Percentiles rank a stretch among this genome's conserved stretches.
phyloP scores from a whole-genome alignment of 2,888 invertebrate species.

The Microctonus brassicae region DNA sequence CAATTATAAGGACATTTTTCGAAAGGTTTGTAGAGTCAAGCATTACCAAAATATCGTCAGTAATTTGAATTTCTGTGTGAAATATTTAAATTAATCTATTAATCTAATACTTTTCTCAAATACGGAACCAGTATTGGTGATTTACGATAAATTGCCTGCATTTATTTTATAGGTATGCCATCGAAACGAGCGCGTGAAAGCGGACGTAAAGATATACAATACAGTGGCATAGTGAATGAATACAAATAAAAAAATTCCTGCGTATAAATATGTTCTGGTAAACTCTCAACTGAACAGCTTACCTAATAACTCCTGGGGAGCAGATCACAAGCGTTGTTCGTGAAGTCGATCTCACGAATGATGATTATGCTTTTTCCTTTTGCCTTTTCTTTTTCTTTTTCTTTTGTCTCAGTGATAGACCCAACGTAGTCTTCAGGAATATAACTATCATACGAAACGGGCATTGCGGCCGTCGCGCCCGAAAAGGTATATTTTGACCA shows the following conservation, averaged over 20 bases:
- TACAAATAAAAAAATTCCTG: neutral
- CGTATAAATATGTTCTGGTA: slow-evolving; percentile 3
- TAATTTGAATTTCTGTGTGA: no score
- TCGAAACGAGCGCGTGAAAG: neutral
- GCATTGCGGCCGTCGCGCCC: slow-evolving; percentile 55
- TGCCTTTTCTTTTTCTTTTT: slow-evolving; percentile 29
- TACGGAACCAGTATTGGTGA: no score
- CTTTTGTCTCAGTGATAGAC: slow-evolving; percentile 39
- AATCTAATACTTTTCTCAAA: no score
- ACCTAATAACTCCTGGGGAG: slow-evolving; percentile 45
- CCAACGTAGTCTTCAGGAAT: slow-evolving; percentile 52
- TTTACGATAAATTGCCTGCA: no score
- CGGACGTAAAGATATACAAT: neutral
- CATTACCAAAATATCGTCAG: neutral
- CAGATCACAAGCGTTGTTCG: slow-evolving; percentile 42
- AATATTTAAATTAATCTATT: no score
- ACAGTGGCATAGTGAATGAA: neutral
- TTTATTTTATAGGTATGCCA: no score
- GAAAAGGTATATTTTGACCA: slow-evolving; percentile 8
- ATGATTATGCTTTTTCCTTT: slow-evolving; percentile 30
- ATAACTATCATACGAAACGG: slow-evolving; percentile 52
- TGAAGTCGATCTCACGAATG: slow-evolving; percentile 27
- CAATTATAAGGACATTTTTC: no score
- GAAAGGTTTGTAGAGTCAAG: neutral
- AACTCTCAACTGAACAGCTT: slow-evolving; percentile 26